Conservation (phyloP, 2,888 invertebrate genomes). For the Xestia sexstrigata region DNA sequence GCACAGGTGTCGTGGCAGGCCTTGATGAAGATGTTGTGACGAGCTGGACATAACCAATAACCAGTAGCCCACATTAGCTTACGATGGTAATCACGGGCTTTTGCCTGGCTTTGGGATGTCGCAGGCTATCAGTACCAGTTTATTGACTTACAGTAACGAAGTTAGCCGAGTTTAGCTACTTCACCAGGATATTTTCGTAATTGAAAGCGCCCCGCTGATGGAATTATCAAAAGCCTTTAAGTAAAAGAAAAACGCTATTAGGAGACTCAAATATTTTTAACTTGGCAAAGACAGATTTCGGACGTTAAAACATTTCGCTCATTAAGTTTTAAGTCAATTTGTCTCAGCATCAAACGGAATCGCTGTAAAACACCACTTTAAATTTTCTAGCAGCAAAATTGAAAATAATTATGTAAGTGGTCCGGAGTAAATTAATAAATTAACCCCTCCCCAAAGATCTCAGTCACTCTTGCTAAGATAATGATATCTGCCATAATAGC, state of each 20-base stretch:
- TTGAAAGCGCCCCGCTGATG: constrained; percentile 9
- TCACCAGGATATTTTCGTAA: background rate
- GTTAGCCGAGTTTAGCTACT: background rate
- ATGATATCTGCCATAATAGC: constrained; percentile 77
- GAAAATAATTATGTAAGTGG: constrained; percentile 69
- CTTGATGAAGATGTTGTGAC: background rate
- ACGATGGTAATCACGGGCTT: background rate
- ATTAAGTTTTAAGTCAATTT: constrained; percentile 58
- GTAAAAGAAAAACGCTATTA: constrained; percentile 33
- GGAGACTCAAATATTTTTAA: constrained; percentile 36
- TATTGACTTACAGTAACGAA: background rate
- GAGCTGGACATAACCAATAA: background rate
- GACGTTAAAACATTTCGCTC: constrained; percentile 43
- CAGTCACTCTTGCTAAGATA: constrained; percentile 70
- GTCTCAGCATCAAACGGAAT: constrained; percentile 52
- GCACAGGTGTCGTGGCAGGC: background rate
- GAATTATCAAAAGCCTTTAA: constrained; percentile 34
- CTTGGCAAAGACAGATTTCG: constrained; percentile 50
- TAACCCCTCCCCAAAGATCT: constrained; percentile 74
- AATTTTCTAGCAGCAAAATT: constrained; percentile 65
- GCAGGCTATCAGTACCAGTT: background rate
- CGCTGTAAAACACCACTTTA: constrained; percentile 57
- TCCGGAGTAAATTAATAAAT: constrained; percentile 73
- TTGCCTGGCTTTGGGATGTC: background rate
- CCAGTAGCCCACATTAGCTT: background rate